Percentiles rank a stretch among this genome's conserved stretches.
phyloP scores from a whole-genome alignment of 2,888 invertebrate genomes.

The Pachycephus smyrnensis region DNA sequence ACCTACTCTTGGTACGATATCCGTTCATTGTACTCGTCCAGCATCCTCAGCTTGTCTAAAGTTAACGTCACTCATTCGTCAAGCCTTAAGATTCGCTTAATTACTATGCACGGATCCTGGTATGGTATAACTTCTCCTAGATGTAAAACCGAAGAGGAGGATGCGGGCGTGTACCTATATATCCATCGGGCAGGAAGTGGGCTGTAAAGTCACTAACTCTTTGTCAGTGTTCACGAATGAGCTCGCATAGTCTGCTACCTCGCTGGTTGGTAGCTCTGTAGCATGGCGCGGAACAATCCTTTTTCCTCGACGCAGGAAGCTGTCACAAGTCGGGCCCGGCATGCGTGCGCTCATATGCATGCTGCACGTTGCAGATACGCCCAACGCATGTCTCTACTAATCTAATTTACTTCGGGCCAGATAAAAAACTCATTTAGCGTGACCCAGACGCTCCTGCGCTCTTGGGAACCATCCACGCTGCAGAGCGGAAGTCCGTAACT shows the following conservation, averaged over 20 bases:
- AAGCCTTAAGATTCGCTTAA: no score
- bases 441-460: constrained; percentile 31
- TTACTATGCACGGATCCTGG: not conserved
- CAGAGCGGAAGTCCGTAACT: constrained; percentile 28
- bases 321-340: constrained; percentile 36
- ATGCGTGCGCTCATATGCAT: constrained; percentile 36
- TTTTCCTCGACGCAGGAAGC: constrained; percentile 48
- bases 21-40: not conserved
- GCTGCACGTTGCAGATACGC: constrained; percentile 37
- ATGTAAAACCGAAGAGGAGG: not conserved
- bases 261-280: constrained; percentile 16
- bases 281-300: constrained; percentile 45
- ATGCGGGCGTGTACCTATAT: not conserved
- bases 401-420: constrained; percentile 54
- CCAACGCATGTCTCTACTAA: constrained; percentile 49
- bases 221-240: not conserved
- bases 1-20: not conserved
- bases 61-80: no score
- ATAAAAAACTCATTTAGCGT: constrained; percentile 55
- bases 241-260: not conserved
- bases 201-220: not conserved
- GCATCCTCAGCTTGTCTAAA: not conserved
- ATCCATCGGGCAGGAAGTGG: not conserved
- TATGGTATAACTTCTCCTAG: not conserved
- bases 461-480: constrained; percentile 30